Base-by-base conservation (phyloP, 2,888 invertebrate species). In the Myopa testacea region DNA sequence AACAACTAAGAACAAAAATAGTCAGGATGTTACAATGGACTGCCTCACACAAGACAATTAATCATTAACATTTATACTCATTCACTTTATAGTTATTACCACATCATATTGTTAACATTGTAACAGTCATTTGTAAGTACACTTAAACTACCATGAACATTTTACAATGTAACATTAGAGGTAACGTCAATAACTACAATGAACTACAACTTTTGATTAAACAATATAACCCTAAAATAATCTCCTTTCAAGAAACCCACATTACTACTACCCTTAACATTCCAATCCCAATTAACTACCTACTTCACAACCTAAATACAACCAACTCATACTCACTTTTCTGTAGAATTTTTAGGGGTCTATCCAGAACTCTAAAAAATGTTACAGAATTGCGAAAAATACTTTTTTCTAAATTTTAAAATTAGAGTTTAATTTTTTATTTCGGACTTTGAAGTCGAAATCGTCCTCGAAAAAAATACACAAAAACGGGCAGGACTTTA, bases 171-270 rank as follows among this genome's bases (percentile, higher is more conserved):
- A 75, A 75, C 40, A 75, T 75, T 26, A 75, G 63, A 19, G 71
- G 71, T 5, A 67, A 71, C 12, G 45, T 37, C 10, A 78, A 75
- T 45, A 78, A 78, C 65, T 78, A 78, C n/a, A 65, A 63, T 38
- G 55, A 75, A 26, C 62, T 26, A 26, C 26, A 26, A 26, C 26
- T 26, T 26, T 26, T 26, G 2, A 26, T 26, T 26, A 26, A 26
- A 26, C 26, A 26, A 26, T 26, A 26, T 26, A 26, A 26, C 26
- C 26, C 26, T 26, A 26, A 26, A 26, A 55, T 78, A 1, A 78
- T 78, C 14, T 50, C 75, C 6, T 19, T 78, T 3, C 78, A 78
- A 68, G 75, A 78, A 71, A 78, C 75, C 6, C 78, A 78, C 26
- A 19, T 75, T 4, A 62, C 73, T 19, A 40, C 52, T 8, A 40